These are phyloP conservation scores for Podocnemis expansa DNA, from an alignment of 2,113 vertebrate genomes.

Conservation along the genomic window DNA sequence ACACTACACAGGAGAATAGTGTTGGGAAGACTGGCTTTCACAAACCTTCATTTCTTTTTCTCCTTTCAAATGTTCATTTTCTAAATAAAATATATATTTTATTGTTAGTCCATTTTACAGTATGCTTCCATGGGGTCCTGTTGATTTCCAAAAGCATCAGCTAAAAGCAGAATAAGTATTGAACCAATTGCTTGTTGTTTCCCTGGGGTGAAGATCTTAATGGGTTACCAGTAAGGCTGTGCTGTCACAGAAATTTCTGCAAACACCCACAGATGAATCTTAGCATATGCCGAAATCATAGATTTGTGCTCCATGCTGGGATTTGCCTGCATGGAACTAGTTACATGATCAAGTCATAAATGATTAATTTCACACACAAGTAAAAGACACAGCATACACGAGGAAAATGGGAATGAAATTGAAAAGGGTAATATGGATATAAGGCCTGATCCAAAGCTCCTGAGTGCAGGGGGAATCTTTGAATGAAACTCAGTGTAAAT, in stretches of 20 bases:
- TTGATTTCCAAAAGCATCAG: not conserved
- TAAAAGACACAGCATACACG: too few relatives aligned
- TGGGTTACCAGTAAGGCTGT: not conserved
- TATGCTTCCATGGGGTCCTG: not conserved
- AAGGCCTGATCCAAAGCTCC: too few relatives aligned
- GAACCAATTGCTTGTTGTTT: not conserved
- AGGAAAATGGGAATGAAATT: too few relatives aligned
- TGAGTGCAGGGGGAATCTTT: too few relatives aligned
- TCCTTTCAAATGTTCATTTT: not conserved
- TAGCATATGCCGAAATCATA: not conserved
- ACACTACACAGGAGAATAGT: accelerated
- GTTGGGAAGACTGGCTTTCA: not conserved
- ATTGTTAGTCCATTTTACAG: not conserved
- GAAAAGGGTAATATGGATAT: too few relatives aligned
- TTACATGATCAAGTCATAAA: too few relatives aligned
- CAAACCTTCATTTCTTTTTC: accelerated
- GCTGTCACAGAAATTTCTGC: not conserved
- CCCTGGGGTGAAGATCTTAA: not conserved
- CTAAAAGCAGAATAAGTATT: not conserved
- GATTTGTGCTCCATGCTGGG: not conserved
- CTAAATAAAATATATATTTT: not conserved
- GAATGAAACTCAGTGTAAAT: too few relatives aligned
- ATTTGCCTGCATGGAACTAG: too few relatives aligned
- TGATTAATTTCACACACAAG: too few relatives aligned
- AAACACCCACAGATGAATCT: not conserved